Conservation (phyloP, 1,140 invertebrate genomes). For the Phymastichus coffea region DNA sequence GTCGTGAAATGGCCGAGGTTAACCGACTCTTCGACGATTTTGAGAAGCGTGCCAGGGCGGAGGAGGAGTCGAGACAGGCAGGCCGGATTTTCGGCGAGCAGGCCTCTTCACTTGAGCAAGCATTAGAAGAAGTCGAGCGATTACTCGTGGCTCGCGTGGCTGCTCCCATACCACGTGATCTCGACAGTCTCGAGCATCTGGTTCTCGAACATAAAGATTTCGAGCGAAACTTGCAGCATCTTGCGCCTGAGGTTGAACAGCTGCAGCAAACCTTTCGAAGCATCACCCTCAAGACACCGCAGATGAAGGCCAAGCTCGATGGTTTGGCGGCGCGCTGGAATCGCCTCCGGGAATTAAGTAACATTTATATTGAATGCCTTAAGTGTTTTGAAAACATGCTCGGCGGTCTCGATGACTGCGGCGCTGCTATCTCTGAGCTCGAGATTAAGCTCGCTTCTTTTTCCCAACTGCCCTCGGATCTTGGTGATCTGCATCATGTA, state of each 20-base stretch:
- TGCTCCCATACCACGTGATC: constrained; percentile 78
- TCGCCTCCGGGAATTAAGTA: constrained; percentile 80
- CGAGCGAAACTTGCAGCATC: constrained; percentile 69
- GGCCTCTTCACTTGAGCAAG: constrained; percentile 74
- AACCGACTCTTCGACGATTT: constrained; percentile 95
- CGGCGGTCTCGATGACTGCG: constrained; percentile 85
- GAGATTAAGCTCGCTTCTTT: constrained; percentile 87
- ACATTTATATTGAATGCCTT: constrained; percentile 84
- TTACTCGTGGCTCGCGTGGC: constrained; percentile 77
- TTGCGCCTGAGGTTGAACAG: constrained; percentile 79
- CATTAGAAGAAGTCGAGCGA: constrained; percentile 83
- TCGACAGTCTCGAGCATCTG: constrained; percentile 82
- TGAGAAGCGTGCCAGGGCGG: constrained; percentile 79
- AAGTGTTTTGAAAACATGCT: constrained; percentile 91
- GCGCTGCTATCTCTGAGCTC: constrained; percentile 84
- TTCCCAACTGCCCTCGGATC: constrained; percentile 78
- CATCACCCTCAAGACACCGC: constrained; percentile 83
- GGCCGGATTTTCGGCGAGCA: constrained; percentile 84
- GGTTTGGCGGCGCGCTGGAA: constrained; percentile 90
- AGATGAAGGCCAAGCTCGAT: constrained; percentile 86
- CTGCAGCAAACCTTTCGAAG: constrained; percentile 80
- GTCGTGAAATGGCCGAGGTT: constrained; percentile 92
- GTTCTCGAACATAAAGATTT: constrained; percentile 89
- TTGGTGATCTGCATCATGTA: constrained; percentile 72
- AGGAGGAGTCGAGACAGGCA: constrained; percentile 87